Conservation (phyloP, 2,797 vertebrate species). For the Acomys russatus region DNA sequence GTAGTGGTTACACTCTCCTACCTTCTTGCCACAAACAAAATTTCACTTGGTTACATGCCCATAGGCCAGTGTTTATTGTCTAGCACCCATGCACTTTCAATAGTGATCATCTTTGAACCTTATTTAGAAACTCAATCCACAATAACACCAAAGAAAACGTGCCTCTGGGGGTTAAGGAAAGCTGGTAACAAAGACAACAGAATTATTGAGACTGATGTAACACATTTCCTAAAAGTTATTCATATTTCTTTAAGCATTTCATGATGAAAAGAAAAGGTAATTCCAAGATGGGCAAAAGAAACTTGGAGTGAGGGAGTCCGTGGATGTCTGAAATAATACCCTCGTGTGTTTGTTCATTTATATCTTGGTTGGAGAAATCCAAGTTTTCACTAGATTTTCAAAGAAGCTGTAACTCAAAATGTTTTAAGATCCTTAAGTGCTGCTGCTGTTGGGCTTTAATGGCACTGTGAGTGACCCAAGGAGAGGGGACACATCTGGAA, state of each 20-base stretch:
- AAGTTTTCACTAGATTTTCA: slow-evolving; percentile 35
- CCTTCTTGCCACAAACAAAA: no score
- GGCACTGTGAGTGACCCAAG: background rate
- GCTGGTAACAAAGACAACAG: background rate
- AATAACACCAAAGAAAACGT: background rate
- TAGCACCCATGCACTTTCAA: background rate
- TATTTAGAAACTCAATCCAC: background rate
- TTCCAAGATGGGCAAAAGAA: slow-evolving; percentile 18
- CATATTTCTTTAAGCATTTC: slow-evolving; percentile 45
- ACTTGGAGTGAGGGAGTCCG: background rate
- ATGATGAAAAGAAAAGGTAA: slow-evolving; percentile 29
- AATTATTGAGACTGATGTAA: slow-evolving; percentile 19
- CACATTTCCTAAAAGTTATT: slow-evolving; percentile 27
- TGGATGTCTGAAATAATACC: slow-evolving; percentile 5
- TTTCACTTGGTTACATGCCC: no score
- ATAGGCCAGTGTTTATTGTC: background rate
- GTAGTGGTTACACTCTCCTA: no score
- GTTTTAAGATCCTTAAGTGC: slow-evolving; percentile 30
- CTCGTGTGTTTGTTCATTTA: slow-evolving; percentile 1
- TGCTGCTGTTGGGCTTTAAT: slow-evolving; percentile 32
- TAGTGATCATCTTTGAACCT: slow-evolving; percentile 29
- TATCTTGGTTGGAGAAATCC: slow-evolving; percentile 30
- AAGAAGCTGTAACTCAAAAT: slow-evolving; percentile 52
- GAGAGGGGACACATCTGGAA: background rate
- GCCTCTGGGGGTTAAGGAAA: slow-evolving; percentile 48